Base-by-base conservation (phyloP, 2,888 invertebrate species). In the Mycalesis mineus region DNA sequence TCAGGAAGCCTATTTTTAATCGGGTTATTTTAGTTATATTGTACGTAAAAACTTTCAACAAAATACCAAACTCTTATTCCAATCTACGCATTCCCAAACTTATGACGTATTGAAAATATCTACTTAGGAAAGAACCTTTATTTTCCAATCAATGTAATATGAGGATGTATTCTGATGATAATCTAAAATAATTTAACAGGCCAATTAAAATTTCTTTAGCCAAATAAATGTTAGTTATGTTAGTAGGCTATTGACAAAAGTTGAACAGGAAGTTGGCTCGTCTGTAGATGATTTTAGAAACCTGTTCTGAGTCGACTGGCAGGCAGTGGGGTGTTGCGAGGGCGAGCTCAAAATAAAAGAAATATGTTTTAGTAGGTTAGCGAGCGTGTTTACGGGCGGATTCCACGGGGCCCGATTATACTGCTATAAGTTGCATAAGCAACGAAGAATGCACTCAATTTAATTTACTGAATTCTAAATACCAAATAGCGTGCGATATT, bases 361-460 rank as follows among this genome's bases (percentile, higher is more conserved):
- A 88, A 88, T 88, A 86, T 86, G 83, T 88, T 88, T 89, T 88
- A 88, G 88, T 89, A 84, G 88, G 88, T 88, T 88, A 89, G 84
- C 84, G 75, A 86, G 84, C 80, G 78, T 85, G 84, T 87, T 88
- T 84, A 86, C 83, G 85, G 84, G 84, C 82, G 78, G 78, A 84
- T 84, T 84, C 82, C 81, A 75, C 70, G 64, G 74, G 69, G 67
- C 65, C 75, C 42, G 82, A 86, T 88, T 84, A 84, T 81, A 77
- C 82, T 70, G 75, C 81, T 83, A 82, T 61, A 49, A 55, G 58
- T 61, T 61, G 44, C 61, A 51, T 61, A 61, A 61, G 40, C 36
- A 44, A 11, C 49, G 41, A 13, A 28, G 37, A 44, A 52, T 31
- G 56, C 48, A 33, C 14, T 33, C 42, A 8, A 50, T 29, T 56